A percentile compares a stretch with the other conserved stretches of the same genome.
phyloP scores from a whole-genome alignment of 2,797 vertebrate species.

The Molossus alvarezi region DNA sequence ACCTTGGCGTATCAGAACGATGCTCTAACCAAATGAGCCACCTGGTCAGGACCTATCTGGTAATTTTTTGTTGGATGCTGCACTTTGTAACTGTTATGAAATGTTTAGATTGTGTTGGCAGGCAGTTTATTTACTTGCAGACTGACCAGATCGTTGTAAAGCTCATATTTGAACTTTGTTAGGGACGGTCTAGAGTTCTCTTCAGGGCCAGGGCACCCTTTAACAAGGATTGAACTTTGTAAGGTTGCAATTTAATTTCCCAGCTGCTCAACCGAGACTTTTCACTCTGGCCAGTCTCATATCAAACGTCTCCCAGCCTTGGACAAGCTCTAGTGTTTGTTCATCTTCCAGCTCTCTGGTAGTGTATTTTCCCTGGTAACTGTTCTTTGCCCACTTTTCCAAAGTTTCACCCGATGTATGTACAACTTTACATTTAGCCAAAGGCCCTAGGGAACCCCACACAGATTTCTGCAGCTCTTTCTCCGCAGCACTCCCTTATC shows the following conservation, averaged over 20 bases:
- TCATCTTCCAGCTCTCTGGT: neutral
- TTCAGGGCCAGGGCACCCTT: neutral
- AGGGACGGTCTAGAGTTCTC: neutral
- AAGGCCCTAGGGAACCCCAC: neutral
- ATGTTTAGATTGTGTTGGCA: neutral
- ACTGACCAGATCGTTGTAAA: neutral
- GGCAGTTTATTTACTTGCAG: neutral
- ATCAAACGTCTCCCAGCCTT: neutral
- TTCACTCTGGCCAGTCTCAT: neutral
- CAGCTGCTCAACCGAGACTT: neutral
- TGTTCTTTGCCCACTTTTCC: neutral
- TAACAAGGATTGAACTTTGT: neutral
- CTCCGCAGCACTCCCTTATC: neutral
- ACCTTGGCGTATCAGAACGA: too few relatives aligned
- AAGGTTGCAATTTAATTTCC: neutral
- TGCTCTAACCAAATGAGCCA: too few relatives aligned
- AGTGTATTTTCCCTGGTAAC: neutral
- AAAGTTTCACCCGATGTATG: neutral
- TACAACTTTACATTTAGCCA: neutral
- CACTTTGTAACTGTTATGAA: rapidly evolving
- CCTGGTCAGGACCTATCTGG: neutral
- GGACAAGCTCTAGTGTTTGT: neutral
- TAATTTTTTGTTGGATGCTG: neutral
- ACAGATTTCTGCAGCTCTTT: neutral
- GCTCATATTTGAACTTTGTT: neutral